A percentile compares a stretch with the other conserved stretches of the same genome.
phyloP scores from a whole-genome alignment of 2,797 vertebrate species.

The Odontamblyopus lacepedii region DNA sequence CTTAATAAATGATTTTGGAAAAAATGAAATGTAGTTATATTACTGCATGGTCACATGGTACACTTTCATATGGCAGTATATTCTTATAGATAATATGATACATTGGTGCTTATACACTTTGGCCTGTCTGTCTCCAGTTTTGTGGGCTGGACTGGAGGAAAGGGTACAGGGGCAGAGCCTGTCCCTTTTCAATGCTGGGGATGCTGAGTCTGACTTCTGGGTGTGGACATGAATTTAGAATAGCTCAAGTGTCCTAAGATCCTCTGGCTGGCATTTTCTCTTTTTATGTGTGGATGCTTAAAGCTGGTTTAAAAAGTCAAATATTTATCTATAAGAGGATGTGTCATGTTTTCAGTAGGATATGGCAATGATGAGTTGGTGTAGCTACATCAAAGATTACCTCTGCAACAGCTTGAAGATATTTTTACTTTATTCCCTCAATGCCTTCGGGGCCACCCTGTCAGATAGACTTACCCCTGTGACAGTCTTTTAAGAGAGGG shows the following conservation, averaged over 20 bases:
- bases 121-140: conserved; percentile 48
- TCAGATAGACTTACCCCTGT: conserved; percentile 57
- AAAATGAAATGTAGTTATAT: too few species aligned
- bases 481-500: conserved; percentile 44
- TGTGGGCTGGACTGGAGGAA: conserved; percentile 40
- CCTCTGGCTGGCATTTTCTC: conserved; percentile 37
- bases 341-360: conserved; percentile 26
- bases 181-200: conserved; percentile 61
- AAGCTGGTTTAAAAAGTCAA: conserved; percentile 31
- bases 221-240: conserved; percentile 58
- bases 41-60: too few species aligned
- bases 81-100: too few species aligned
- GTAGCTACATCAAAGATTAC: conserved; percentile 36
- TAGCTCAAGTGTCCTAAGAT: conserved; percentile 51
- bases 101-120: conserved; percentile 19
- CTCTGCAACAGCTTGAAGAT: conserved; percentile 45
- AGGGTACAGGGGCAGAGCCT: conserved; percentile 38
- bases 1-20: neutral
- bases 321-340: conserved; percentile 15
- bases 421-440: conserved; percentile 43
- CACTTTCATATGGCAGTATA: too few species aligned
- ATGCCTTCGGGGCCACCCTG: conserved; percentile 37
- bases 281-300: conserved; percentile 15
- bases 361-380: conserved; percentile 23
- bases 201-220: conserved; percentile 56